Evolutionary conservation across 92 coral and sea anemone genomes (phyloP).

Genomic region (Paramuricea clavata): DNA sequence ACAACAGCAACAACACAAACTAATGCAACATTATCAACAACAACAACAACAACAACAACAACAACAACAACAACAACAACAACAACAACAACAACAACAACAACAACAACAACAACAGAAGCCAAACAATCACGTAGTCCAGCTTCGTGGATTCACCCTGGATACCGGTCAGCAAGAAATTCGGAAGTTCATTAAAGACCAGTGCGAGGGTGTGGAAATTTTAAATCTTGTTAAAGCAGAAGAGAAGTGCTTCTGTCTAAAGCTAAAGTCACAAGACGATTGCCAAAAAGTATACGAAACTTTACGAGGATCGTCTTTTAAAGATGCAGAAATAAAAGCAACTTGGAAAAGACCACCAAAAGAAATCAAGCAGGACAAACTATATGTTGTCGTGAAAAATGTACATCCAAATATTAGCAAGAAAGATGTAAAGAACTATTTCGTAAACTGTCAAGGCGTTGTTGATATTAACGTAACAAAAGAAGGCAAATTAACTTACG

Average conservation of each 20-base stretch:
- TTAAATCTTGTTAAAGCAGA: background rate
- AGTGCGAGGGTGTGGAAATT: slow-evolving; percentile 9
- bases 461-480: background rate
- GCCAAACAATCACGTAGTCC: background rate
- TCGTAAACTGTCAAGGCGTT: slow-evolving; percentile 13
- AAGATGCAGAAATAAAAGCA: background rate
- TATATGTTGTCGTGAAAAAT: slow-evolving; percentile 20
- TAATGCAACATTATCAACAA: background rate
- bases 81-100: slow-evolving; percentile 1
- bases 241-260: background rate
- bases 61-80: slow-evolving; percentile 6
- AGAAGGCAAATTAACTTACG: background rate
- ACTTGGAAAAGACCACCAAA: background rate
- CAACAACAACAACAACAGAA: slow-evolving; percentile 21
- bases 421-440: background rate
- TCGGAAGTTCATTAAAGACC: background rate
- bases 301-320: background rate
- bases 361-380: background rate
- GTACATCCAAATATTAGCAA: background rate
- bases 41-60: slow-evolving; percentile 1
- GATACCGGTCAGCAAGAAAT: background rate
- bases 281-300: slow-evolving; percentile 15
- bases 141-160: background rate
- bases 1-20: background rate
- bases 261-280: background rate